Conservation (phyloP, 2,888 invertebrate genomes). For the Didymodactylos carnosus region DNA sequence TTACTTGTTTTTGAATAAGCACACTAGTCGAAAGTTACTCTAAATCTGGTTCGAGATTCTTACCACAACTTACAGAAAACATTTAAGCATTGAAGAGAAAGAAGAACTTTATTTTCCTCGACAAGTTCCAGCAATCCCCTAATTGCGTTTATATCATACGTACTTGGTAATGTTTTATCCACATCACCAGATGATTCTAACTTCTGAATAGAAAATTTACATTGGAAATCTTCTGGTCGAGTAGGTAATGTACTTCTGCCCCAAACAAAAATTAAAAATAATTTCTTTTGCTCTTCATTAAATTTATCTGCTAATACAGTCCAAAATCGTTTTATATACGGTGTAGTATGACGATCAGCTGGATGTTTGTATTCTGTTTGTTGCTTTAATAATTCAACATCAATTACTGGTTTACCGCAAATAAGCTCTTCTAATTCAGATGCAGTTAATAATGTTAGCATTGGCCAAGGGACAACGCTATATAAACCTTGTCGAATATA, state of each 20-base stretch:
- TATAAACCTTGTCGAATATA: background rate
- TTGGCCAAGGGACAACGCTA: background rate
- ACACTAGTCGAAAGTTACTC: too few species aligned
- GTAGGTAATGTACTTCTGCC: background rate
- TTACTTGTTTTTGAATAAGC: too few species aligned
- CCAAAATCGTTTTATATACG: background rate
- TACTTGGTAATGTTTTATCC: too few species aligned
- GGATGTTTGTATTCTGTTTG: background rate
- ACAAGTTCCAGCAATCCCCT: too few species aligned
- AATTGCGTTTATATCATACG: too few species aligned
- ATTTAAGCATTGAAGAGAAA: too few species aligned
- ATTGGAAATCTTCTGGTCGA: background rate
- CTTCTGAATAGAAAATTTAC: background rate
- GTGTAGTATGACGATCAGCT: background rate
- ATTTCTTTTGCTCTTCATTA: background rate
- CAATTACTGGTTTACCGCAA: background rate
- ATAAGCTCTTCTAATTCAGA: background rate
- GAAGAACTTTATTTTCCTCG: too few species aligned
- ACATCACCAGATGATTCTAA: too few species aligned
- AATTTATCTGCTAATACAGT: background rate
- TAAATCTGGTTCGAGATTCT: too few species aligned
- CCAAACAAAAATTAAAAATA: background rate
- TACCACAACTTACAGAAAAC: too few species aligned
- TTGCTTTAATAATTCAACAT: background rate
- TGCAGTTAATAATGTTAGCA: background rate